phyloP scores from a whole-genome alignment of 2,113 vertebrate genomes.

The Eulacestoma nigropectus region DNA sequence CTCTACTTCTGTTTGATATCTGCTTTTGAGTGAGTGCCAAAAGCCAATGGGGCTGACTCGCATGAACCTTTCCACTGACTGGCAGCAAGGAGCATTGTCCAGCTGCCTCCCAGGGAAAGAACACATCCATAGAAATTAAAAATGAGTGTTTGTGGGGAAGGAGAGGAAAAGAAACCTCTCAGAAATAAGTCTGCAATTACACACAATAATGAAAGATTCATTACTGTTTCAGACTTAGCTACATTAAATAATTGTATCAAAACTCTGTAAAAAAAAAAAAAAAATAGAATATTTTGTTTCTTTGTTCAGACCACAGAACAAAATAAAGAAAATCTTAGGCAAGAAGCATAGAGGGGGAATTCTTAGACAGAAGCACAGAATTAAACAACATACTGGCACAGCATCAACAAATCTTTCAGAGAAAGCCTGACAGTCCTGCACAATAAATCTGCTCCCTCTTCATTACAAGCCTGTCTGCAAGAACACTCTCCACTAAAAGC shows the following conservation, averaged over 20 bases:
- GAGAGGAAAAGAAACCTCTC: background rate
- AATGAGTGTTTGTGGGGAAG: background rate
- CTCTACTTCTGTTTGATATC: background rate
- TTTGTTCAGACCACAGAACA: background rate
- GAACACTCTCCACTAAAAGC: constrained; percentile 41
- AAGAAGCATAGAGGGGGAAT: background rate
- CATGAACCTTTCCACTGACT: background rate
- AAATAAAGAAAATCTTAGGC: background rate
- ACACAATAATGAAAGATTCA: background rate
- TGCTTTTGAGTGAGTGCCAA: background rate
- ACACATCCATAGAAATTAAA: background rate
- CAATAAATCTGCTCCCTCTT: constrained; percentile 50
- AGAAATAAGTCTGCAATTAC: background rate
- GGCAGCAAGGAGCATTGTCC: background rate
- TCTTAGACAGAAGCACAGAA: constrained; percentile 16
- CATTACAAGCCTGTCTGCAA: constrained; percentile 11
- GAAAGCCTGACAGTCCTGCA: constrained; percentile 35
- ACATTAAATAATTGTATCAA: background rate
- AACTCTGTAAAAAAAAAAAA: background rate
- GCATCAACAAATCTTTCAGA: constrained; percentile 35
- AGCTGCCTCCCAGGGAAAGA: background rate
- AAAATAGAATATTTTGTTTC: background rate
- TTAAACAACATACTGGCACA: constrained; percentile 32
- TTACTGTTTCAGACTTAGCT: background rate
- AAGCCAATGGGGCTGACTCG: background rate